A percentile compares a stretch with the other conserved stretches of the same genome.
Evolutionary conservation across 2,888 invertebrate genomes (phyloP).

Genomic region (Danaus chrysippus): DNA sequence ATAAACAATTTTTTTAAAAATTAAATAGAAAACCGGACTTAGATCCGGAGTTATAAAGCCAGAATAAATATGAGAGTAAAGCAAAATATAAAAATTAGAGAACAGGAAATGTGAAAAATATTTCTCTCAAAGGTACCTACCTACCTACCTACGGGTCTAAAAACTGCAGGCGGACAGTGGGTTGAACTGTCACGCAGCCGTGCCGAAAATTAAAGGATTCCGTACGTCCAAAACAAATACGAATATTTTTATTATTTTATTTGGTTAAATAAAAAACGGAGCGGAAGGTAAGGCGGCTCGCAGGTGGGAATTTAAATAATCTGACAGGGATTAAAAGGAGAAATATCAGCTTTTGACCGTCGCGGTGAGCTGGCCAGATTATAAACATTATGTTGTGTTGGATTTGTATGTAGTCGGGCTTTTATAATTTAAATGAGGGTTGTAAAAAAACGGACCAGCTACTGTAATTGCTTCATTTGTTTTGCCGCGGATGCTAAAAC

Average conservation of each 20-base stretch:
- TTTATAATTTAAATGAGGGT: slow-evolving; percentile 64
- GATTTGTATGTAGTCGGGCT: slow-evolving; percentile 52
- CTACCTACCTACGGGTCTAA: slow-evolving; percentile 35
- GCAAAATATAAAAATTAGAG: slow-evolving; percentile 46
- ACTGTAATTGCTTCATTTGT: slow-evolving; percentile 33
- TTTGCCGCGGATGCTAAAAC: slow-evolving; percentile 17
- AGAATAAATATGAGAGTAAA: slow-evolving; percentile 34
- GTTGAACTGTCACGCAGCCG: slow-evolving; percentile 62
- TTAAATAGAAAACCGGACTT: not conserved
- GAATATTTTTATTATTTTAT: slow-evolving; percentile 78
- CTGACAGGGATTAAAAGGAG: slow-evolving; percentile 78
- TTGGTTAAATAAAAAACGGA: slow-evolving; percentile 69
- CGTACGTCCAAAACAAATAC: slow-evolving; percentile 76
- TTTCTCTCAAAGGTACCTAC: slow-evolving; percentile 62
- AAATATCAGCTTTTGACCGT: slow-evolving; percentile 77
- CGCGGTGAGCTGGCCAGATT: slow-evolving; percentile 59
- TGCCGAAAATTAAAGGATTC: slow-evolving; percentile 78
- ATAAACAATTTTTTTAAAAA: not conserved
- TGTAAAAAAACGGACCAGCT: slow-evolving; percentile 36
- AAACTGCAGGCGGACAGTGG: slow-evolving; percentile 56
- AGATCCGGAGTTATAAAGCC: not conserved
- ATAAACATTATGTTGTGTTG: slow-evolving; percentile 63
- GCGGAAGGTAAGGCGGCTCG: slow-evolving; percentile 58
- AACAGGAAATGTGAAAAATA: slow-evolving; percentile 56
- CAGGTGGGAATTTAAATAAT: slow-evolving; percentile 80